Percentiles rank a stretch among this genome's conserved stretches.
Conservation (phyloP, 1,140 invertebrate genomes). For the Pseudomyrmex gracilis region DNA sequence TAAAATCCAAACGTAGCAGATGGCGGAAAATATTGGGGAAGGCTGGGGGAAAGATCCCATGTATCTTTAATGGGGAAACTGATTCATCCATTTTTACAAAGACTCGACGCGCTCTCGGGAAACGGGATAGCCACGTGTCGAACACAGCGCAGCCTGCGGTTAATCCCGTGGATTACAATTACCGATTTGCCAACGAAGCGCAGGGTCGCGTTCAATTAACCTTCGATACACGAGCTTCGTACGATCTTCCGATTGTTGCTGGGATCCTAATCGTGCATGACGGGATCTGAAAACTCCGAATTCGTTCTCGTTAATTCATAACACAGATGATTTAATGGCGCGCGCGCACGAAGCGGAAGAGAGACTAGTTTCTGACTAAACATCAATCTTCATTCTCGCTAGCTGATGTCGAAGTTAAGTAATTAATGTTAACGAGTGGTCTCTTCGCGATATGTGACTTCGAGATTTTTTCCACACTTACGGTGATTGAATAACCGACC, state of each 20-base stretch:
- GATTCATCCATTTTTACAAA: not conserved
- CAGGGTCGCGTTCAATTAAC: constrained; percentile 64
- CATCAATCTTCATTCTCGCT: constrained; percentile 4
- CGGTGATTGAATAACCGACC: constrained; percentile 17
- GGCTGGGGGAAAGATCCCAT: not conserved
- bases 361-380: not conserved
- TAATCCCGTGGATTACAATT: constrained; percentile 59
- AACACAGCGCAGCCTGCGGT: constrained; percentile 31
- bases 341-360: not conserved
- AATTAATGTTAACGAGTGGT: too few relatives aligned
- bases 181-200: constrained; percentile 28
- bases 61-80: constrained; percentile 8
- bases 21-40: constrained; percentile 1
- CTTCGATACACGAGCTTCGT: constrained; percentile 40
- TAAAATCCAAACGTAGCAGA: not conserved
- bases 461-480: not conserved
- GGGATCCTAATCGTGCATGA: constrained; percentile 14
- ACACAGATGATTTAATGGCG: constrained; percentile 8
- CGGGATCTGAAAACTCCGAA: not conserved
- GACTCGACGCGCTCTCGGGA: not conserved
- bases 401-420: not conserved
- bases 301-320: constrained; percentile 30
- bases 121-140: constrained; percentile 13
- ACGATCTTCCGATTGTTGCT: constrained; percentile 38
- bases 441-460: not conserved